These are phyloP conservation scores for Ditula angustiorana DNA, from an alignment of 2,888 invertebrate species.

Conservation along the genomic window DNA sequence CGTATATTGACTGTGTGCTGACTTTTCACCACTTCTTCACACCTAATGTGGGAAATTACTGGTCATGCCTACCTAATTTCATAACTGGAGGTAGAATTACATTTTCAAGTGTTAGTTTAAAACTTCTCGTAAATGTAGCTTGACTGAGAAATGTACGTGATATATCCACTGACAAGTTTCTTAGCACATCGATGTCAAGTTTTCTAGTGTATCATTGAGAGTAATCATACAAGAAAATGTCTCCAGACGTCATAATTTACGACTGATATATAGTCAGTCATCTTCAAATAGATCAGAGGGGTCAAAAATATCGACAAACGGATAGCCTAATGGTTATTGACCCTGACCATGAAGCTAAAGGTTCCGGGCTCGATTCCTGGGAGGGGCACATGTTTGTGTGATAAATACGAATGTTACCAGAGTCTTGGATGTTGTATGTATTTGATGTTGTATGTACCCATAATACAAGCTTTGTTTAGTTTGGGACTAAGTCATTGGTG, in stretches of 20 bases:
- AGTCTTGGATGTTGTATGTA: no score
- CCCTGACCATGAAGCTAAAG: no score
- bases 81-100: background rate
- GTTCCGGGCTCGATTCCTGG: no score
- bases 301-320: no score
- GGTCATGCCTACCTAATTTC: background rate
- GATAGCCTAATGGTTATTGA: no score
- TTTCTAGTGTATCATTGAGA: background rate
- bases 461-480: no score
- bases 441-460: no score
- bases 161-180: background rate
- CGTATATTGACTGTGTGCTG: background rate
- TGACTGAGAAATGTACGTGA: slow-evolving; percentile 19
- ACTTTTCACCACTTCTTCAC: background rate
- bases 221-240: background rate
- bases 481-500: no score
- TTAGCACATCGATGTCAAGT: slow-evolving; percentile 28
- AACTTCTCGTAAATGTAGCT: background rate
- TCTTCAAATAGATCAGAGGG: no score
- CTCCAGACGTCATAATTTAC: background rate
- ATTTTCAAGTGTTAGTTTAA: slow-evolving; percentile 6
- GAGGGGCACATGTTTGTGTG: no score
- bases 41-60: background rate
- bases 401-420: no score
- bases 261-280: background rate